Percentiles rank a stretch among this genome's conserved stretches.
Evolutionary conservation across 2,113 vertebrate genomes (phyloP).

Genomic region (Rattus rattus): DNA sequence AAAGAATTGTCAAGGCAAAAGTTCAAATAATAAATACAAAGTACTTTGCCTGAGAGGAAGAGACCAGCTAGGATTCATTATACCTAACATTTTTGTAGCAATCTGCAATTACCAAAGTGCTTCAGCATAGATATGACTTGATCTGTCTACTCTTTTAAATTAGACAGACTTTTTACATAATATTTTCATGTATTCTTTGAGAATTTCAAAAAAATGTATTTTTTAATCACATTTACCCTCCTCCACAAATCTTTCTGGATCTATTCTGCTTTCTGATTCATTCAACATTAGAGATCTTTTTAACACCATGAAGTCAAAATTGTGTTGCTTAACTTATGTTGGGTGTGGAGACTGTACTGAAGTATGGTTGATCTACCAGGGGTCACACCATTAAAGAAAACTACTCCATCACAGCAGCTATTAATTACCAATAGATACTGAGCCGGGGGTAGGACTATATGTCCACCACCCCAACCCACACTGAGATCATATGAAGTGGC

Average conservation of each 20-base stretch:
- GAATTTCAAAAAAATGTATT: neutral
- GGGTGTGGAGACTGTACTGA: neutral
- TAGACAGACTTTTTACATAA: conserved; percentile 18
- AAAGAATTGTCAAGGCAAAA: conserved; percentile 53
- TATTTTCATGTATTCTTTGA: neutral
- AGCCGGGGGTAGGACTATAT: neutral
- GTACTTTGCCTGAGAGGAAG: conserved; percentile 15
- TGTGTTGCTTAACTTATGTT: neutral
- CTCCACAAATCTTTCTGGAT: neutral
- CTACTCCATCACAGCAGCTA: neutral
- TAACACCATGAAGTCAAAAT: neutral
- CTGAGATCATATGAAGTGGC: neutral
- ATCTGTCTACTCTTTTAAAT: conserved; percentile 42
- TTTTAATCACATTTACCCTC: neutral
- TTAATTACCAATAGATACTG: neutral
- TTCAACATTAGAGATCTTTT: neutral
- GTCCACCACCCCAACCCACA: neutral
- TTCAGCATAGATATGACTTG: conserved; percentile 47
- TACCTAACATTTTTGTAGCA: conserved; percentile 52
- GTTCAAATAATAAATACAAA: conserved; percentile 56
- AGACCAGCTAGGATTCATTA: conserved; percentile 58
- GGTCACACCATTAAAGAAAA: neutral
- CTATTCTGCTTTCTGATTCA: neutral
- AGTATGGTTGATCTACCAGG: neutral
- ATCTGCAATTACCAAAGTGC: conserved; percentile 50